phyloP scores from a whole-genome alignment of 2,113 vertebrate species.

The Gulo gulo region DNA sequence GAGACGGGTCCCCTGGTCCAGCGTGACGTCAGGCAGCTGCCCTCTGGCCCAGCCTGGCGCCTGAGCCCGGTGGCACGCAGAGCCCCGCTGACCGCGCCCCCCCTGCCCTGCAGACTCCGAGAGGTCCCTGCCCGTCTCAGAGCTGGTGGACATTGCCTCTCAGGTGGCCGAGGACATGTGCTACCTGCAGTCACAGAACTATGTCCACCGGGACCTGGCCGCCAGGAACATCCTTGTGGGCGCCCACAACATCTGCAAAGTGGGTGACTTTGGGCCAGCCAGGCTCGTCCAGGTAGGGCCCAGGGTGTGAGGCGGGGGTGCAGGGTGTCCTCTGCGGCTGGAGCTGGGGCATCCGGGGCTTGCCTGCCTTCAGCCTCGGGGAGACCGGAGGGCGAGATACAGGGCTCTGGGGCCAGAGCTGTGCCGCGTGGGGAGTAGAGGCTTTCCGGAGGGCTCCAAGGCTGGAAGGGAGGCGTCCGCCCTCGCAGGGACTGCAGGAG shows the following conservation, averaged over 20 bases:
- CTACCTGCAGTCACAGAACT: conserved; percentile 87
- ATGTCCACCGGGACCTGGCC: conserved; percentile 89
- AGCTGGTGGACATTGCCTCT: conserved; percentile 82
- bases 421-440: rapidly evolving
- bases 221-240: conserved; percentile 90
- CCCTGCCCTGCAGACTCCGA: conserved; percentile 75
- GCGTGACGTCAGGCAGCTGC: neutral
- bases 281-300: conserved; percentile 86
- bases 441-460: neutral
- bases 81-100: neutral
- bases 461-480: neutral
- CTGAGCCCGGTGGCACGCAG: no score
- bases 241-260: conserved; percentile 88
- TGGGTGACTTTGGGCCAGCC: conserved; percentile 92
- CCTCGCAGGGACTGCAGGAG: neutral
- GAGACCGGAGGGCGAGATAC: neutral
- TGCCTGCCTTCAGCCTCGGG: neutral
- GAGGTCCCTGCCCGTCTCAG: conserved; percentile 49
- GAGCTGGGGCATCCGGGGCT: neutral
- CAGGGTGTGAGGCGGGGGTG: rapidly evolving
- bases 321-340: neutral
- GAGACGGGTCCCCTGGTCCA: neutral
- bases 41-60: neutral
- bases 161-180: conserved; percentile 91
- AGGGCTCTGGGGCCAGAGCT: no score